Evolutionary conservation across 2,113 vertebrate genomes (phyloP).

Genomic region (Seriola aureovittata): DNA sequence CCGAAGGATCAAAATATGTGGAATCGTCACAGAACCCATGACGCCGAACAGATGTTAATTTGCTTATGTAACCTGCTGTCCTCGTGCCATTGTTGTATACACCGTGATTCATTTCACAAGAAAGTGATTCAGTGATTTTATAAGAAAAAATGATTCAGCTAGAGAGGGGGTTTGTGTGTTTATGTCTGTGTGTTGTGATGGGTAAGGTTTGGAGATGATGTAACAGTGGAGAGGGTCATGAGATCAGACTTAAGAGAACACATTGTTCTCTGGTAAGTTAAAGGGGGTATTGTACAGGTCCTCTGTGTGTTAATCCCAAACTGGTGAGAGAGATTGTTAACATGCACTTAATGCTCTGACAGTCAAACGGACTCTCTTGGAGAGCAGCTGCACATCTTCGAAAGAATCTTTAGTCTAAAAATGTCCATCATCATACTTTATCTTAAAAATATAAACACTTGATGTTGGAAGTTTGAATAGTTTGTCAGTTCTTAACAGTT

Average conservation of each 20-base stretch:
- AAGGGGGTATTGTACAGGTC: constrained; percentile 18
- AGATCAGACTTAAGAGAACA: constrained; percentile 32
- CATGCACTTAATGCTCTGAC: not conserved
- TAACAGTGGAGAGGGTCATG: constrained; percentile 38
- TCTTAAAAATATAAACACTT: too few species aligned
- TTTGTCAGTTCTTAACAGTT: too few species aligned
- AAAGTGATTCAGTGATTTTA: constrained; percentile 44
- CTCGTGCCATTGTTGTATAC: constrained; percentile 39
- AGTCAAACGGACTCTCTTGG: constrained; percentile 3
- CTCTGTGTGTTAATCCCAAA: constrained; percentile 16
- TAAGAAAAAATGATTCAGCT: constrained; percentile 22
- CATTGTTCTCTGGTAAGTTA: constrained; percentile 38
- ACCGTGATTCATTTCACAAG: constrained; percentile 45
- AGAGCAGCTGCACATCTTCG: not conserved
- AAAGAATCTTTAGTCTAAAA: not conserved
- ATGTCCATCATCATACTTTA: not conserved
- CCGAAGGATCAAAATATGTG: constrained; percentile 41
- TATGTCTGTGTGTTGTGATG: constrained; percentile 11
- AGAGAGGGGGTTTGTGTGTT: constrained; percentile 15
- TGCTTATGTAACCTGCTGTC: constrained; percentile 58
- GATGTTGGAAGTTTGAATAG: too few species aligned
- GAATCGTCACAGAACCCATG: constrained; percentile 8
- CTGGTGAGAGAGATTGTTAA: not conserved
- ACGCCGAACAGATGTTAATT: constrained; percentile 65
- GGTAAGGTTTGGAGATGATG: constrained; percentile 33